Conservation (phyloP, 2,797 vertebrate species). For the Cyprinella venusta region DNA sequence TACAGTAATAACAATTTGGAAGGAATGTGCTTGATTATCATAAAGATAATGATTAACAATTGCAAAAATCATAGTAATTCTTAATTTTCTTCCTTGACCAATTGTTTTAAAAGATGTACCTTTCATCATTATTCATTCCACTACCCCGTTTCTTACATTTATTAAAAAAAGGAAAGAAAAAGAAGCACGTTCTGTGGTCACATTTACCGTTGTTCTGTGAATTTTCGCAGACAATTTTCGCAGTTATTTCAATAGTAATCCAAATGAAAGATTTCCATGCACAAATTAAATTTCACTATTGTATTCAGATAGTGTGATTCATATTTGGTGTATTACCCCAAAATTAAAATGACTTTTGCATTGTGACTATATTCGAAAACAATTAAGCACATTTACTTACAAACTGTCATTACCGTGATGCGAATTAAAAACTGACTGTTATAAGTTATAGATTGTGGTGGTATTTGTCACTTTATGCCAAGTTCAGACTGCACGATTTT, state of each 20-base stretch:
- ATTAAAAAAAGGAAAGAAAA: not conserved
- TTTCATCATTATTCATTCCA: not conserved
- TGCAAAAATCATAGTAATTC: not conserved
- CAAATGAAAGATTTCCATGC: too few relatives aligned
- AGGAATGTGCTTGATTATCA: not conserved
- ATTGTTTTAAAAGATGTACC: not conserved
- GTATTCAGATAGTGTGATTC: not conserved
- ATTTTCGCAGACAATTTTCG: not conserved
- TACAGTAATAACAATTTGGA: not conserved
- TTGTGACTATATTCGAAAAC: not conserved
- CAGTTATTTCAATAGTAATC: not conserved
- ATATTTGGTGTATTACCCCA: not conserved
- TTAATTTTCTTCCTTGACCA: not conserved
- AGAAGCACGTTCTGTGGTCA: not conserved
- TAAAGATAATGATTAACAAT: not conserved
- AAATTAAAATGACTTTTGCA: not conserved
- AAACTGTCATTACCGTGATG: not conserved
- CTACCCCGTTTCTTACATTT: not conserved
- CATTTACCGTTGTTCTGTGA: not conserved
- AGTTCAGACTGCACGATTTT: too few relatives aligned
- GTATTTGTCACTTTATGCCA: too few relatives aligned
- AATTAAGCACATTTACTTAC: not conserved
- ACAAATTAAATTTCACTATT: too few relatives aligned
- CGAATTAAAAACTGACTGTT: not conserved
- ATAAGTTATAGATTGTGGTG: not conserved